phyloP scores from a whole-genome alignment of 1,140 invertebrate genomes.

The Drosophila prosaltans region DNA sequence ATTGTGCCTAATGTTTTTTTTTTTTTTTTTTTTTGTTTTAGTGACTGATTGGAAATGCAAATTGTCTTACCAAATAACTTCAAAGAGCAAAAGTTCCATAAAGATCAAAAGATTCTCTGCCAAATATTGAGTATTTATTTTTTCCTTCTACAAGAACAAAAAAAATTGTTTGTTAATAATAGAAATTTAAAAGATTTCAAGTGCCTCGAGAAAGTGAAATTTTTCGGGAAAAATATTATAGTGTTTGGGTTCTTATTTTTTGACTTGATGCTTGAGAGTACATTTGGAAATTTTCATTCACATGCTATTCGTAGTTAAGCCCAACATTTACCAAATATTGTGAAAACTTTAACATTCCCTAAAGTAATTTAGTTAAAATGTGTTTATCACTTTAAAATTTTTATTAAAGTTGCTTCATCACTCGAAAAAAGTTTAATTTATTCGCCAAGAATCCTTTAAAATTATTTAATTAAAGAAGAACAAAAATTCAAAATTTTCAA shows the following conservation, averaged over 20 bases:
- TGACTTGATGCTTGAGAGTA: neutral
- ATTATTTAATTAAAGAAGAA: too few species aligned
- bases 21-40: conserved; percentile 4
- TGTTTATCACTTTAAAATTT: too few species aligned
- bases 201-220: conserved; percentile 6
- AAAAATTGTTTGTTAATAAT: conserved; percentile 2
- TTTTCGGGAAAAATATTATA: neutral
- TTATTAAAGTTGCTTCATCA: too few species aligned
- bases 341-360: neutral
- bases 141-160: neutral
- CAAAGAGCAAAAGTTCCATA: neutral
- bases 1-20: neutral
- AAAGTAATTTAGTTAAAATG: neutral
- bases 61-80: neutral
- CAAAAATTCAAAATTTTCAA: too few species aligned
- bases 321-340: neutral
- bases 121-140: conserved; percentile 8
- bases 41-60: conserved; percentile 1
- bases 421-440: too few species aligned
- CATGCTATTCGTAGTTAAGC: neutral
- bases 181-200: neutral
- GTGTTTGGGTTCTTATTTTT: conserved; percentile 1
- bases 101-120: conserved; percentile 9
- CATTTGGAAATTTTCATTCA: neutral
- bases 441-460: too few species aligned